A percentile compares a stretch with the other conserved stretches of the same genome.
These are phyloP conservation scores for Cacoxenus indagator DNA, from an alignment of 2,888 invertebrate genomes.

Conservation along the genomic window DNA sequence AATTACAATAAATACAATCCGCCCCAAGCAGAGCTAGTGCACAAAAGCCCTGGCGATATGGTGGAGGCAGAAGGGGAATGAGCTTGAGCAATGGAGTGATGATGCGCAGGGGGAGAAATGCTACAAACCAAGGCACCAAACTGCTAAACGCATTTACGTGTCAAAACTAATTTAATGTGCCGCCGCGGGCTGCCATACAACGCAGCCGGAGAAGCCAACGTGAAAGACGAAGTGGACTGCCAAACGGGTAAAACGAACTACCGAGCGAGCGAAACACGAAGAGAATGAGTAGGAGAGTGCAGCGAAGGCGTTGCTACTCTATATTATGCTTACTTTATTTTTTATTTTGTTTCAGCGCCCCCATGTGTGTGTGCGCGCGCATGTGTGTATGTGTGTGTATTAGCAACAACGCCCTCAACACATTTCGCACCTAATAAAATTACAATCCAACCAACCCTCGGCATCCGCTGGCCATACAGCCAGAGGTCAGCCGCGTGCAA, in stretches of 20 bases:
- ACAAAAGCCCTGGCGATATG: too few species aligned
- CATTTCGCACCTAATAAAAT: slow-evolving; percentile 63
- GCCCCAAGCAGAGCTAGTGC: too few species aligned
- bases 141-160: slow-evolving; percentile 61
- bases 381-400: background rate
- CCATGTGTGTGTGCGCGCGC: background rate
- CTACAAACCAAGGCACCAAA: slow-evolving; percentile 2
- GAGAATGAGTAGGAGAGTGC: background rate
- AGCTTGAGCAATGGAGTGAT: too few species aligned
- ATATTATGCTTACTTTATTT: slow-evolving; percentile 59
- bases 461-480: background rate
- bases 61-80: too few species aligned
- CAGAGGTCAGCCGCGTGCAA: too few species aligned
- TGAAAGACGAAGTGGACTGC: slow-evolving; percentile 42
- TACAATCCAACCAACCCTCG: slow-evolving; percentile 45
- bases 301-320: slow-evolving; percentile 16
- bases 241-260: slow-evolving; percentile 28
- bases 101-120: too few species aligned
- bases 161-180: slow-evolving; percentile 60
- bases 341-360: slow-evolving; percentile 32
- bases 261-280: background rate
- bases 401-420: slow-evolving; percentile 11
- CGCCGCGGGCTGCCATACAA: slow-evolving; percentile 19
- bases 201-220: background rate
- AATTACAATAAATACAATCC: too few species aligned